phyloP scores from a whole-genome alignment of 1,140 invertebrate species.

The Apis laboriosa region DNA sequence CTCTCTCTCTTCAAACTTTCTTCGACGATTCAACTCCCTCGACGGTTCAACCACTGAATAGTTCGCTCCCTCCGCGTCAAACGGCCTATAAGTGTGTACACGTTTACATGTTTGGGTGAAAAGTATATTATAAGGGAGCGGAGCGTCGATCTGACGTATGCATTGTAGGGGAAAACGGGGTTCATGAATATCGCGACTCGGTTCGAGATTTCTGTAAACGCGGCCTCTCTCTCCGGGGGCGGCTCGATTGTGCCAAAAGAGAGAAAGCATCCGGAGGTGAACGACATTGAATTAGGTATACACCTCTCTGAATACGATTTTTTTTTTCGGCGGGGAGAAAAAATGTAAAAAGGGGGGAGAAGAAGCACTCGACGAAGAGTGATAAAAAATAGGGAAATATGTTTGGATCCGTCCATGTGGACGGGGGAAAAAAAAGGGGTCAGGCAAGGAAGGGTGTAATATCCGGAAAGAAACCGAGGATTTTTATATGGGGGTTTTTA shows the following conservation, averaged over 20 bases:
- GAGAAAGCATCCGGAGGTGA: slow-evolving; percentile 45
- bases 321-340: slow-evolving; percentile 47
- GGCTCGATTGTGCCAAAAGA: slow-evolving; percentile 23
- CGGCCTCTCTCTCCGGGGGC: slow-evolving; percentile 20
- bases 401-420: slow-evolving; percentile 56
- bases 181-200: slow-evolving; percentile 70
- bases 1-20: not conserved
- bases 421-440: not conserved
- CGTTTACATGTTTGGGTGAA: not conserved
- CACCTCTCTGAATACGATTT: slow-evolving; percentile 68
- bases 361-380: slow-evolving; percentile 64
- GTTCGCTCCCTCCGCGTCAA: slow-evolving; percentile 5
- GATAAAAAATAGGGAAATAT: slow-evolving; percentile 74
- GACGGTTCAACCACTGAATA: slow-evolving; percentile 12
- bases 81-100: not conserved
- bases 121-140: slow-evolving; percentile 47
- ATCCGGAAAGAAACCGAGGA: slow-evolving; percentile 57
- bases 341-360: slow-evolving; percentile 59
- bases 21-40: slow-evolving; percentile 8
- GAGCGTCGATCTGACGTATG: slow-evolving; percentile 66
- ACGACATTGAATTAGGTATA: slow-evolving; percentile 73
- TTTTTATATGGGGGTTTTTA: slow-evolving; percentile 68
- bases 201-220: slow-evolving; percentile 66
- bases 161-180: slow-evolving; percentile 70
- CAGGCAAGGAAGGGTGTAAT: not conserved